Base-by-base conservation (phyloP, 1,140 invertebrate species). In the Cydia fagiglandana region DNA sequence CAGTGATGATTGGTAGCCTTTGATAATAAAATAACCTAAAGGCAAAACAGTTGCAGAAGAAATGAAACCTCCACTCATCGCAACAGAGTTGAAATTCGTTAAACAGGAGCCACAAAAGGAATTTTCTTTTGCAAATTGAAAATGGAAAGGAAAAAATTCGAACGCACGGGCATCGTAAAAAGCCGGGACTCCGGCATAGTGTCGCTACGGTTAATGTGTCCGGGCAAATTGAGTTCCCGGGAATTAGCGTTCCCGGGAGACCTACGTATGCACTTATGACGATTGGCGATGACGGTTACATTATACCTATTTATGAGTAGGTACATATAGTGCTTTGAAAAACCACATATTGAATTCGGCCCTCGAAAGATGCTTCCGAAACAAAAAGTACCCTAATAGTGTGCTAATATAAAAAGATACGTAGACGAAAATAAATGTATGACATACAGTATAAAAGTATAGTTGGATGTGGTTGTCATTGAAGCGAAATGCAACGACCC, bases 151-250 rank as follows among this genome's bases (percentile, higher is more conserved):
- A 86, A 84, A 84, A 82, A 82, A 78, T 79, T 88, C 85, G 87
- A 90, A 87, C 76, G 77, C 80, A 79, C 74, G 80, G 68, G 73
- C 73, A 83, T 89, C 86, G 86, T 91, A 90, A 90, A 90, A 89
- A 86, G 83, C 73, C 75, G 79, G 74, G 80, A 61, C 56, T 61
- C 20, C 20, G 56, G 56, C 56, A 61, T 80, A 83, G 81, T 85
- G 86, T 88, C 88, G 87, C 86, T 88, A 87, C 84, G 83, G 83
- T 87, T 92, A 91, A 92, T 91, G 89, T 86, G 87, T 84, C 82
- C 86, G 77, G 87, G 86, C 88, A 91, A 91, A 92, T 92, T 91
- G 91, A 90, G 89, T 91, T 91, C 85, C 83, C 81, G 81, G 82
- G 79, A 91, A 92, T 92, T 92, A 91, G 89, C 83, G 81, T 20